Evolutionary conservation across 2,113 vertebrate species (phyloP), one percentile per base, ranked within the genome.

Genomic region (Neolamprologus ventralis): DNA sequence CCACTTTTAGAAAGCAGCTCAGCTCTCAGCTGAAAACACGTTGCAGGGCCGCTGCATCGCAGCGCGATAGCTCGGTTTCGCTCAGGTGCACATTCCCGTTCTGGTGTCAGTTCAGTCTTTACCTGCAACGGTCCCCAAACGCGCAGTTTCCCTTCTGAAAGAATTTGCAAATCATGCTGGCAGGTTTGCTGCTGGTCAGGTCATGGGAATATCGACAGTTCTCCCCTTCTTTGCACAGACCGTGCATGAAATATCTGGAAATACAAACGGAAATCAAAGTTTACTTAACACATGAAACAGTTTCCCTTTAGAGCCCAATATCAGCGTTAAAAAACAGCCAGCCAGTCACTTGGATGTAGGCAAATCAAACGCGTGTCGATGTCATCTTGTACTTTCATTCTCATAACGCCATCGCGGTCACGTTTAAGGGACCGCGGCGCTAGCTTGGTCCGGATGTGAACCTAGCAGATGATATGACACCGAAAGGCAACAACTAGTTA

Each of bases 191-290:
- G 95, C 94, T 97, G 85, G 96, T 97, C 85, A 98, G 97, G 91
- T 99, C 98, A 45, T 99, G 99, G 1, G 97, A 99, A 92, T 99
- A 99, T 81, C 98, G 98, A 94, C 99, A 99, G 96, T 98, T 98
- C 81, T 97, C 97, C 84, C 99, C 98, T 96, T 99, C 98, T 96
- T 99, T 99, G 96, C 98, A 99, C 92, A 99, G 97, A 23, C 99
- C 98, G 89, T 99, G 98, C 97, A 99, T 98, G 96, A 99, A 99
- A 90, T 99, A 99, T 84, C 99, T 99, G 95, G 3, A 92, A 90
- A 85, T 2, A 84, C 1, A 84, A 94, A 54, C 94, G 9, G 90
- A 42, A 89, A 31, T 57, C 5, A 35, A 57, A 35, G 2, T 7
- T 40, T 21, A 55, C 9, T 28, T 5, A 5, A 47, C 42, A 28